A percentile compares a stretch with the other conserved stretches of the same genome.
phyloP scores from a whole-genome alignment of 53 echinoderm and acorn worm genomes.

The Astropecten irregularis region DNA sequence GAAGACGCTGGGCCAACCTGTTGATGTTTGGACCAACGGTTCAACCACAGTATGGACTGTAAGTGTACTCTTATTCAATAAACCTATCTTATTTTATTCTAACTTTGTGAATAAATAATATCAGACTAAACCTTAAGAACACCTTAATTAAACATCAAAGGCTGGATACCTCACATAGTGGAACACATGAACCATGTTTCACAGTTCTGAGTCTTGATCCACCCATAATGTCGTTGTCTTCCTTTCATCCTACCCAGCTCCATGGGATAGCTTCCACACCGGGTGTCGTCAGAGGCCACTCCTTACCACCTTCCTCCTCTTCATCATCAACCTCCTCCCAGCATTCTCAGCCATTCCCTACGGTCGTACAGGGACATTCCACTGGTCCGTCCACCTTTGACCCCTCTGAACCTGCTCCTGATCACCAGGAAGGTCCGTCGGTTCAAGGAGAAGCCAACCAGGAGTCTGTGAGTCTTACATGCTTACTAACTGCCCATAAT shows the following conservation, averaged over 20 bases:
- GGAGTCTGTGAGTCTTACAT: not conserved
- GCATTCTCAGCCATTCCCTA: not conserved
- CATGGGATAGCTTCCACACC: conserved; percentile 54
- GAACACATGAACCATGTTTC: too few relatives aligned
- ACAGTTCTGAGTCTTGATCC: too few relatives aligned
- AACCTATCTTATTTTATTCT: too few relatives aligned
- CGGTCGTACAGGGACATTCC: not conserved
- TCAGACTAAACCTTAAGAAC: too few relatives aligned
- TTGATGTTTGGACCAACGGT: conserved; percentile 29
- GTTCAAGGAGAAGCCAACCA: not conserved
- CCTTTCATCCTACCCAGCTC: too few relatives aligned
- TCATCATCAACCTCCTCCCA: conserved; percentile 4
- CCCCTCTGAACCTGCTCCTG: not conserved
- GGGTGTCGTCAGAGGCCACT: not conserved
- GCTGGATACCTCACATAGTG: too few relatives aligned
- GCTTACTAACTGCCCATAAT: not conserved
- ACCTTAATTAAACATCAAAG: too few relatives aligned
- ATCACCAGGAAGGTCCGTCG: not conserved
- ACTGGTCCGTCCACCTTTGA: not conserved
- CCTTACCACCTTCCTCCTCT: not conserved
- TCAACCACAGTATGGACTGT: conserved; percentile 61
- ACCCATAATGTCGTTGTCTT: too few relatives aligned
- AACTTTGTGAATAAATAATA: too few relatives aligned
- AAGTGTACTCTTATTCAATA: too few relatives aligned
- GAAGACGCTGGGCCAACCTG: not conserved